A percentile compares a stretch with the other conserved stretches of the same genome.
Evolutionary conservation across 37 sponge, comb jelly and placozoan genomes (phyloP).

Genomic region (Hormiphora californensis): DNA sequence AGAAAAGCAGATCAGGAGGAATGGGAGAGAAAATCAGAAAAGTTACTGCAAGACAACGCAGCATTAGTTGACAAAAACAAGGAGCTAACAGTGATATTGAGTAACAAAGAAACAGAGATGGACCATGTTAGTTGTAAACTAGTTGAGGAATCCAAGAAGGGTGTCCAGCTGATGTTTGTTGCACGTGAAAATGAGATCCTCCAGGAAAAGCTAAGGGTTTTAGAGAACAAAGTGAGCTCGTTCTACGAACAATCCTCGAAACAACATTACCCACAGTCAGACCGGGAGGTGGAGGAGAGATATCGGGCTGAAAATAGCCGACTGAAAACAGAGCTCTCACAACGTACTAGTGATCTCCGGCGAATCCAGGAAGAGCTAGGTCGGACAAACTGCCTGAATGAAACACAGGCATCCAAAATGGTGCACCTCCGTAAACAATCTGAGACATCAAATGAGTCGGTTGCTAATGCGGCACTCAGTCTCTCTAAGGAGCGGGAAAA

Average conservation of each 20-base stretch:
- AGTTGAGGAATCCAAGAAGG: not conserved
- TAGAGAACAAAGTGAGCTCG: conserved; percentile 13
- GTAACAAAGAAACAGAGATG: not conserved
- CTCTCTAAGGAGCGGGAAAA: conserved; percentile 19
- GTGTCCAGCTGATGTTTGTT: not conserved
- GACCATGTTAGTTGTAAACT: not conserved
- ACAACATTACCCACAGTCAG: not conserved
- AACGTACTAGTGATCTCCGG: not conserved
- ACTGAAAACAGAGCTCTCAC: not conserved
- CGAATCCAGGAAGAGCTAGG: not conserved
- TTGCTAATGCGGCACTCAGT: not conserved
- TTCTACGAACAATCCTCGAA: conserved; percentile 23
- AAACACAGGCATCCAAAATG: conserved; percentile 14
- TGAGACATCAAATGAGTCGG: not conserved
- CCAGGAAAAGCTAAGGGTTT: conserved; percentile 5
- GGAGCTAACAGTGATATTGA: not conserved
- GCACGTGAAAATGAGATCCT: conserved; percentile 28
- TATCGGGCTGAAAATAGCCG: not conserved
- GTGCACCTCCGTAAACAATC: not conserved
- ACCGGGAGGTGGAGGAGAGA: not conserved
- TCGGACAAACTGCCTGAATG: not conserved
- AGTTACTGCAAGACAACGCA: not conserved
- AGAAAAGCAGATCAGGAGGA: too few species aligned
- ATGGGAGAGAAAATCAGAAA: not conserved
- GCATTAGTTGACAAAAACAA: not conserved